Conservation (phyloP, 2,888 invertebrate species). For the Pinctada fucata region DNA sequence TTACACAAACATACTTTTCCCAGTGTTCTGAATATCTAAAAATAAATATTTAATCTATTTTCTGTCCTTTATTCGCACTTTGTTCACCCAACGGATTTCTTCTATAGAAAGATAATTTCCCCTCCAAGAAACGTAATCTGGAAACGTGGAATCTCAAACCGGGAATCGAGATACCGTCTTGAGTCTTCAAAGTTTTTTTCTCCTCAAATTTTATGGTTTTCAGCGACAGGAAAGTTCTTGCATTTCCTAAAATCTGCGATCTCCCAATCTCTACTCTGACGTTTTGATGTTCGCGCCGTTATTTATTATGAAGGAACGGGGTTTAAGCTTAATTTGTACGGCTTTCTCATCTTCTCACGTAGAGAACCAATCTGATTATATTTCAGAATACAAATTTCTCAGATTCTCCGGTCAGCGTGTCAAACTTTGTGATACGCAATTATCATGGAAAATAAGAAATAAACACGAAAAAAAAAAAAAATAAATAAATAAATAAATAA, state of each 20-base stretch:
- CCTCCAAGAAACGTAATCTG: too few relatives aligned
- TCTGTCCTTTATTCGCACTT: too few relatives aligned
- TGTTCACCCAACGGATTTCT: too few relatives aligned
- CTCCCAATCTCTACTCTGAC: constrained; percentile 37
- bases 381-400: constrained; percentile 6
- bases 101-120: too few relatives aligned
- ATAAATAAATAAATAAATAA: constrained; percentile 23
- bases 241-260: constrained; percentile 32
- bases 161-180: too few relatives aligned
- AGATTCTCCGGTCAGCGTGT: not conserved
- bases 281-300: constrained; percentile 38
- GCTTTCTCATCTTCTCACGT: constrained; percentile 29
- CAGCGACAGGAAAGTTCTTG: constrained; percentile 39
- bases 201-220: constrained; percentile 37
- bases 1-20: too few relatives aligned
- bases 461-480: constrained; percentile 1
- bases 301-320: constrained; percentile 34
- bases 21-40: too few relatives aligned
- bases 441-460: not conserved
- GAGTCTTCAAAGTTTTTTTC: too few relatives aligned
- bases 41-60: too few relatives aligned
- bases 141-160: too few relatives aligned
- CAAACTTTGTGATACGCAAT: too few relatives aligned
- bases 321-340: constrained; percentile 26
- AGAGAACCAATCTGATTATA: constrained; percentile 7